Conservation (phyloP, 2,113 vertebrate genomes). For the Lepus europaeus region DNA sequence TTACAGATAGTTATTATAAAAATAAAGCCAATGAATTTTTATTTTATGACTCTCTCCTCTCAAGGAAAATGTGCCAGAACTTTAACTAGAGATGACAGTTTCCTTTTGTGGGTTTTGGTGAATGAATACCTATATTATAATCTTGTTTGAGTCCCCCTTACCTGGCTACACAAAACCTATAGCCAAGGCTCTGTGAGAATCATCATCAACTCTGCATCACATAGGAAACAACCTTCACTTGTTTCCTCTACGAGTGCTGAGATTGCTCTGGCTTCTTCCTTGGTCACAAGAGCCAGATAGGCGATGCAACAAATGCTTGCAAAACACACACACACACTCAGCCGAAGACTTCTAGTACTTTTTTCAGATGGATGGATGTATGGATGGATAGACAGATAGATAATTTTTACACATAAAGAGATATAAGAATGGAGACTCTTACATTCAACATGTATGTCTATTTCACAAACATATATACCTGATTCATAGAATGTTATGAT, state of each 20-base stretch:
- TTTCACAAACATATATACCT: not conserved
- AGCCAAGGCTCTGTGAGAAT: not conserved
- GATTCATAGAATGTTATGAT: not conserved
- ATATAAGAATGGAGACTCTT: not conserved
- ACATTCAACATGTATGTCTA: not conserved
- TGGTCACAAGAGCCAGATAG: not conserved
- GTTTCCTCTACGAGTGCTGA: not conserved
- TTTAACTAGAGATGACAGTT: not conserved
- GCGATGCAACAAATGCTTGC: not conserved
- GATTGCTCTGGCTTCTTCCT: not conserved
- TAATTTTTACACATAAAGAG: not conserved
- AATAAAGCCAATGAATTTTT: not conserved
- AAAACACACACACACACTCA: not conserved
- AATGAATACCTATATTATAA: not conserved
- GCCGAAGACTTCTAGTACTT: not conserved
- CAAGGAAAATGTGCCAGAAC: slow-evolving; percentile 5
- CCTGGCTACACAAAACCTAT: not conserved
- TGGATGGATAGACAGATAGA: not conserved
- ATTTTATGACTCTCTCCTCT: not conserved
- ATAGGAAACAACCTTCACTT: not conserved
- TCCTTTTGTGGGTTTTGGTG: slow-evolving; percentile 9
- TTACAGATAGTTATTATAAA: slow-evolving; percentile 5
- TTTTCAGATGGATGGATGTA: not conserved
- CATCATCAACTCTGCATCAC: not conserved
- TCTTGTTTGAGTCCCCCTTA: not conserved